phyloP scores from a whole-genome alignment of 2,888 invertebrate species.

The Merodon equestris region DNA sequence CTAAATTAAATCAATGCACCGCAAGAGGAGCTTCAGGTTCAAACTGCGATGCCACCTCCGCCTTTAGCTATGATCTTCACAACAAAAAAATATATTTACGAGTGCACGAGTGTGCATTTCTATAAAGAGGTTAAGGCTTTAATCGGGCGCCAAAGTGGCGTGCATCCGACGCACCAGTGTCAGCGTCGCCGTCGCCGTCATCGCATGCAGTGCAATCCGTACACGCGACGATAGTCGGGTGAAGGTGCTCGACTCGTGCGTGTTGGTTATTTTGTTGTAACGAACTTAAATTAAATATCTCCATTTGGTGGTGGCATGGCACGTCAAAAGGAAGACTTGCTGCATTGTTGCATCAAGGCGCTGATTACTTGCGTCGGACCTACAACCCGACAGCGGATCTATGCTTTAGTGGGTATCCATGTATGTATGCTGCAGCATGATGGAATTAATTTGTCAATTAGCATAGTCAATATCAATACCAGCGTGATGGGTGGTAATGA shows the following conservation, averaged over 20 bases:
- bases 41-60: slow-evolving; percentile 1
- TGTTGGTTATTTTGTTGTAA: slow-evolving; percentile 33
- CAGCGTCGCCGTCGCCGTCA: slow-evolving; percentile 8
- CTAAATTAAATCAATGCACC: slow-evolving; percentile 53
- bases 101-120: slow-evolving; percentile 38
- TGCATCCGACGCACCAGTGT: slow-evolving; percentile 52
- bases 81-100: slow-evolving; percentile 28
- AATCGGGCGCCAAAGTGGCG: slow-evolving; percentile 61
- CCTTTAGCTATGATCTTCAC: no score
- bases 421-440: no score
- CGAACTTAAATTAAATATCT: slow-evolving; percentile 38
- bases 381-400: slow-evolving; percentile 12
- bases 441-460: slow-evolving; percentile 67
- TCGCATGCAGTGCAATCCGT: slow-evolving; percentile 26
- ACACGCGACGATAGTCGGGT: no score
- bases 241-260: slow-evolving; percentile 44
- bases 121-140: slow-evolving; percentile 67
- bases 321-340: slow-evolving; percentile 35
- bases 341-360: slow-evolving; percentile 28
- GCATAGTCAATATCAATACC: slow-evolving; percentile 62
- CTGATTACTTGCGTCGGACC: slow-evolving; percentile 11
- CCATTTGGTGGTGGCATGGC: slow-evolving; percentile 32
- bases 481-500: slow-evolving; percentile 64
- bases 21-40: slow-evolving; percentile 48
- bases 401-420: no score